phyloP scores from a whole-genome alignment of 2,113 vertebrate species.

The Corythornis vintsioides region DNA sequence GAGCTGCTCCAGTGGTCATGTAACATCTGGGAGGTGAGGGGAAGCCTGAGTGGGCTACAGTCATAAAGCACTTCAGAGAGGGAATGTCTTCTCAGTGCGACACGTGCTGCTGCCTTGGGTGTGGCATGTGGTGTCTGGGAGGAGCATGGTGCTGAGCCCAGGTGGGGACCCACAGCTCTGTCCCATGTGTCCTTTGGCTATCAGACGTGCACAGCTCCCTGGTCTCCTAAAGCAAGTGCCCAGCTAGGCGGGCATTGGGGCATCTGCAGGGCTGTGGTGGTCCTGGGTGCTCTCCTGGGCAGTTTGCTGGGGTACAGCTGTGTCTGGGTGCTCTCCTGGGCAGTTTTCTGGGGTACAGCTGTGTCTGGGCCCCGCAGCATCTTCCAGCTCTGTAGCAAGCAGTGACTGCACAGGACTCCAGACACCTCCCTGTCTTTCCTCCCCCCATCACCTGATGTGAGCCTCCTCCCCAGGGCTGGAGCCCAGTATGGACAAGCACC shows the following conservation, averaged over 20 bases:
- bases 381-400: neutral
- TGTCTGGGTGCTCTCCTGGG: neutral
- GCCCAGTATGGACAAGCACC: accelerated
- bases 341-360: accelerated
- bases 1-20: neutral
- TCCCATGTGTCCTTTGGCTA: neutral
- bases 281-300: neutral
- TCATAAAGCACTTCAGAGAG: neutral
- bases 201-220: neutral
- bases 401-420: neutral
- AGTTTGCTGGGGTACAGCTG: accelerated
- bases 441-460: neutral
- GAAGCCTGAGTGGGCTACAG: neutral
- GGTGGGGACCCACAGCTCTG: neutral
- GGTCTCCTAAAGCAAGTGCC: neutral
- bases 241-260: accelerated
- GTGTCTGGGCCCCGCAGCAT: neutral
- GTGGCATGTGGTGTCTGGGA: neutral
- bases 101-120: neutral
- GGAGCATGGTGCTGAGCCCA: accelerated
- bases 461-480: neutral
- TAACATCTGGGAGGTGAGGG: neutral
- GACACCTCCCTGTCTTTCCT: neutral
- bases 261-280: neutral
- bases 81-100: neutral